phyloP scores from a whole-genome alignment of 2,797 vertebrate genomes.

The Pachyuromys duprasi region DNA sequence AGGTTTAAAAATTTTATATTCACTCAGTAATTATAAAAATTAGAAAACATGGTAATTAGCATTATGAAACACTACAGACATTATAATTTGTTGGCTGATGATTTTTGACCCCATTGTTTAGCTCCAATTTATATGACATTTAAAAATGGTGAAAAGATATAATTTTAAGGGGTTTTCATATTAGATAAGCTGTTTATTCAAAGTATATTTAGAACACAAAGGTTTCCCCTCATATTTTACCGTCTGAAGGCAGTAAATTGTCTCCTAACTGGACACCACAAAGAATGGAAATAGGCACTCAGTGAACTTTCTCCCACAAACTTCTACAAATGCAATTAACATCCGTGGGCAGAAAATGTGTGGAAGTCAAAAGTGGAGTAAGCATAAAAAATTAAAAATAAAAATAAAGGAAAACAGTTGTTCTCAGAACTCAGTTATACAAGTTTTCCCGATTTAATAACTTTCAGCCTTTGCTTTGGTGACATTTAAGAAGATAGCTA shows the following conservation, averaged over 20 bases:
- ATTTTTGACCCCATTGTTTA: neutral
- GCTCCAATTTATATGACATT: neutral
- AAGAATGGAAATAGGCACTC: neutral
- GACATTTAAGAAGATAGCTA: neutral
- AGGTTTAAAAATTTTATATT: neutral
- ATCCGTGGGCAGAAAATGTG: neutral
- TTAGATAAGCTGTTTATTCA: neutral
- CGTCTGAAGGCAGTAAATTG: neutral
- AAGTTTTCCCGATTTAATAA: neutral
- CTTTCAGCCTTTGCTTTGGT: neutral
- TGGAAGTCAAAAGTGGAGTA: neutral
- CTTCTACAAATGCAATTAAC: neutral
- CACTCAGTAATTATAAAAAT: slow-evolving; percentile 45
- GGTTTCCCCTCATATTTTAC: neutral
- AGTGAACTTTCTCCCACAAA: neutral
- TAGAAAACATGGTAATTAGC: neutral
- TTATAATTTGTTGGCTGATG: neutral
- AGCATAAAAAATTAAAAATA: neutral
- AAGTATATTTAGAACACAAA: neutral
- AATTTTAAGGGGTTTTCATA: neutral
- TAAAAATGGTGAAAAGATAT: neutral
- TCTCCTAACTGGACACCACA: neutral
- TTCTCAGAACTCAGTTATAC: neutral
- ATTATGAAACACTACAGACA: neutral
- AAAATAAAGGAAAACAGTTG: neutral